Evolutionary conservation across 2,113 vertebrate species (phyloP).

Genomic region (Epinephelus moara): DNA sequence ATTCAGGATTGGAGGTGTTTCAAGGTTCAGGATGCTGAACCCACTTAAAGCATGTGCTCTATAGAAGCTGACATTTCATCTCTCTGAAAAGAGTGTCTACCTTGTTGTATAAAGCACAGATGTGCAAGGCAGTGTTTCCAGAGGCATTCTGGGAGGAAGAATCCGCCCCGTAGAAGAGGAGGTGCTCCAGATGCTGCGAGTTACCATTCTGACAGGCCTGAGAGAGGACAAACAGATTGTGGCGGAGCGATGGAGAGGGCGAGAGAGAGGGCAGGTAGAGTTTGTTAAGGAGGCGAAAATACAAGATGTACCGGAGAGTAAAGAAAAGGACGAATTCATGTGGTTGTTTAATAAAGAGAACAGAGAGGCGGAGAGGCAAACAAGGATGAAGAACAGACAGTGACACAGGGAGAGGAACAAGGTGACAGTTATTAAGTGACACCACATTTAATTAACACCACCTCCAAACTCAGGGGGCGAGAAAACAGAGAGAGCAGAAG

Average conservation of each 20-base stretch:
- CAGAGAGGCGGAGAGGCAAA: not conserved
- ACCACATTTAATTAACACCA: constrained; percentile 72
- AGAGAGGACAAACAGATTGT: constrained; percentile 32
- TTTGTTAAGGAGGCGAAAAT: not conserved
- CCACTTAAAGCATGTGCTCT: not conserved
- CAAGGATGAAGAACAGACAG: constrained; percentile 8
- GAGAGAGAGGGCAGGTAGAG: not conserved
- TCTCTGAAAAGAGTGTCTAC: constrained; percentile 64
- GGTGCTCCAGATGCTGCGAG: constrained; percentile 93
- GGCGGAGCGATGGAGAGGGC: not conserved
- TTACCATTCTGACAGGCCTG: constrained; percentile 90
- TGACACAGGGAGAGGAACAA: constrained; percentile 36
- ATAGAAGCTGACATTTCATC: not conserved
- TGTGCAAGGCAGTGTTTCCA: constrained; percentile 95
- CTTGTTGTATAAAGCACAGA: constrained; percentile 96
- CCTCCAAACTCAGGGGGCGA: constrained; percentile 49
- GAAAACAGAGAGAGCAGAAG: constrained; percentile 32
- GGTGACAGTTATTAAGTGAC: constrained; percentile 46
- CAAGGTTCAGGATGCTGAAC: no score
- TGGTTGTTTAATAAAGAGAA: constrained; percentile 26
- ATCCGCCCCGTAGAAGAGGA: constrained; percentile 93
- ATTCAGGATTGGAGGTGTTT: not conserved
- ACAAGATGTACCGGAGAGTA: not conserved
- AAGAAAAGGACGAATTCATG: not conserved
- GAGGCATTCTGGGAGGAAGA: constrained; percentile 93